Evolutionary conservation across 2,888 invertebrate species (phyloP), one percentile per base, ranked within the genome.

Genomic region (Pollenia angustigena): DNA sequence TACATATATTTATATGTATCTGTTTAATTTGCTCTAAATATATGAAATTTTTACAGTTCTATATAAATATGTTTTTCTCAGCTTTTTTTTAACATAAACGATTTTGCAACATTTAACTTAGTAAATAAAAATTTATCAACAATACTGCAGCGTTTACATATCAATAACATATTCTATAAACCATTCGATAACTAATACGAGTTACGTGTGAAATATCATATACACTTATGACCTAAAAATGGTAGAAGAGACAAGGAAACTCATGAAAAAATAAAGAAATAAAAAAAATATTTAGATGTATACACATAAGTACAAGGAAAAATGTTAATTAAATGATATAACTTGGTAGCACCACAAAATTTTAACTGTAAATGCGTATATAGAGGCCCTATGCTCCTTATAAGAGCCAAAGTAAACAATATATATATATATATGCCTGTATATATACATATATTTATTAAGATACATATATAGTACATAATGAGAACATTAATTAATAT

Each of bases 261-360:
- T 16, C 11, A 64, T 18, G 9, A 60, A 40, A 9, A n/a, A 42
- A 42, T 23, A 23, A n/a, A 60, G n/a, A n/a, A 23, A 46, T 18
- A 46, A 66, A 46, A 83, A 18, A 69, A 42, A 74, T 48, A 60
- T 50, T 60, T 16, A 44, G 44, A 10, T 14, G n/a, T 62, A 16
- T 11, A 52, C 69, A 52, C 6, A 32, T 32, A 32, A 52, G 46
- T 48, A 64, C 23, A 48, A n/a, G 46, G 60, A 75, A 50, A 62
- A 60, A n/a, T 40, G 40, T 58, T 64, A 52, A 18, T 46, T 58
- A 76, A 69, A 56, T 75, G 16, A 56, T 48, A 68, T 18, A 23
- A 68, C n/a, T 48, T 71, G 44, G 66, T 50, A 54, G 44, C 58
- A 75, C 56, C 81, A 81, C 72, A 81, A 44, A 48, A 40, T 78